Percentiles rank a stretch among this genome's conserved stretches.
phyloP scores from a whole-genome alignment of 2,888 invertebrate species.

The Dryococelus australis region DNA sequence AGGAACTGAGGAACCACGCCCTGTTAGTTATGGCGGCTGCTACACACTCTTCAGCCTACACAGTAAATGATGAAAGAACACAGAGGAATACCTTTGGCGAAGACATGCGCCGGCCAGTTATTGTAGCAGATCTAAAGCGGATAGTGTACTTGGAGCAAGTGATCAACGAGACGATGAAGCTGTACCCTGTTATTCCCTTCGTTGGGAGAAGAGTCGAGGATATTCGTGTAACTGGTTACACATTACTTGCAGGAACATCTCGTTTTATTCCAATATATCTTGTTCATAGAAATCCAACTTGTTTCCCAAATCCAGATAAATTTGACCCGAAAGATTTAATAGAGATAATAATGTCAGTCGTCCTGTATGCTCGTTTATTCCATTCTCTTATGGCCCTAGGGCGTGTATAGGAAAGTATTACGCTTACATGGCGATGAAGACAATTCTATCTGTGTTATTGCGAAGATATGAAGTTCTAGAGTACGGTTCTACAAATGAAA shows the following conservation, averaged over 20 bases:
- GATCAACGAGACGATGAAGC: not conserved
- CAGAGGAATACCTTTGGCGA: not conserved
- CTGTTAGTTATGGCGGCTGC: not conserved
- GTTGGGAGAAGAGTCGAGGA: not conserved
- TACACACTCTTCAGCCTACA: not conserved
- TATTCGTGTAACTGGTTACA: not conserved
- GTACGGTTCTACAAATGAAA: not conserved
- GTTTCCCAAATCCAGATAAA: not conserved
- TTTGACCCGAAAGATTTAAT: not conserved
- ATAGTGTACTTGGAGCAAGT: not conserved
- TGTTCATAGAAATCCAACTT: not conserved
- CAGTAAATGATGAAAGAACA: not conserved
- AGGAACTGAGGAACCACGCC: not conserved
- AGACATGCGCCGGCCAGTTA: not conserved
- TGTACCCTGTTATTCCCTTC: not conserved
- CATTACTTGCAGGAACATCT: not conserved
- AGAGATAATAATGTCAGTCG: not conserved
- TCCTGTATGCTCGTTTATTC: not conserved
- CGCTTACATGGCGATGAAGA: not conserved
- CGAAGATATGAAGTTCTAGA: not conserved
- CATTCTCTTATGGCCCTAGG: not conserved
- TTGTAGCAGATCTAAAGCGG: not conserved
- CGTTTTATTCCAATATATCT: not conserved
- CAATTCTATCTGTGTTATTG: not conserved
- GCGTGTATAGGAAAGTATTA: not conserved